Evolutionary conservation across 1,140 invertebrate species (phyloP).

Genomic region (Apocrypta bakeri): DNA sequence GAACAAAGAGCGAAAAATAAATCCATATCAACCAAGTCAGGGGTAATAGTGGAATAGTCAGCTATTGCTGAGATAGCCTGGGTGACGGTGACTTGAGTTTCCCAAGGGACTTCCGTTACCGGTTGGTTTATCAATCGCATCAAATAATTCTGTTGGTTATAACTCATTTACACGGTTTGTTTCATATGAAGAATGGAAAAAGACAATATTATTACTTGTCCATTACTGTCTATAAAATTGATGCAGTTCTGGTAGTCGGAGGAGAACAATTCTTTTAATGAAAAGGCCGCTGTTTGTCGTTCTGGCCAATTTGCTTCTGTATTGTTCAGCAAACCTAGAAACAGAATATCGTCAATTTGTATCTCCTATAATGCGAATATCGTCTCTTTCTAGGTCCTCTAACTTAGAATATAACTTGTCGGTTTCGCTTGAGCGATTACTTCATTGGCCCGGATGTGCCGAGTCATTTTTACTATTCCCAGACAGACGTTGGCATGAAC

Average conservation of each 20-base stretch:
- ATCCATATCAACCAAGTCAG: constrained; percentile 22
- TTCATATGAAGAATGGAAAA: constrained; percentile 14
- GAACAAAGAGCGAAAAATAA: constrained; percentile 6
- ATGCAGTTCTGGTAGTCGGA: constrained; percentile 58
- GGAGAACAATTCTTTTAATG: constrained; percentile 59
- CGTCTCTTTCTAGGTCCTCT: too few species aligned
- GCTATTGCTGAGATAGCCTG: constrained; percentile 41
- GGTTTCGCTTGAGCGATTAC: constrained; percentile 55
- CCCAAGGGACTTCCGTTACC: constrained; percentile 50
- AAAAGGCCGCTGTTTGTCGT: constrained; percentile 59
- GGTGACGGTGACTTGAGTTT: constrained; percentile 53
- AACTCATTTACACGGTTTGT: neutral
- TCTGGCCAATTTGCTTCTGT: constrained; percentile 54
- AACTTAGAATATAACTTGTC: constrained; percentile 58
- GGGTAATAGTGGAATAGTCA: neutral
- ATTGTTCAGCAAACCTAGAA: constrained; percentile 60
- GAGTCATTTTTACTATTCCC: constrained; percentile 61
- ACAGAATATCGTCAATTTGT: neutral
- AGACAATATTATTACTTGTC: constrained; percentile 48
- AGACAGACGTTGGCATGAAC: constrained; percentile 55
- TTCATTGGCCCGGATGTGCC: constrained; percentile 56
- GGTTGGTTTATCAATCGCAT: constrained; percentile 53
- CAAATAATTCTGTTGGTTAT: constrained; percentile 49
- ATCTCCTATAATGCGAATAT: neutral
- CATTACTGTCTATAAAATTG: constrained; percentile 55